Evolutionary conservation across 2,113 vertebrate species (phyloP).

Genomic region (Gyps fulvus): DNA sequence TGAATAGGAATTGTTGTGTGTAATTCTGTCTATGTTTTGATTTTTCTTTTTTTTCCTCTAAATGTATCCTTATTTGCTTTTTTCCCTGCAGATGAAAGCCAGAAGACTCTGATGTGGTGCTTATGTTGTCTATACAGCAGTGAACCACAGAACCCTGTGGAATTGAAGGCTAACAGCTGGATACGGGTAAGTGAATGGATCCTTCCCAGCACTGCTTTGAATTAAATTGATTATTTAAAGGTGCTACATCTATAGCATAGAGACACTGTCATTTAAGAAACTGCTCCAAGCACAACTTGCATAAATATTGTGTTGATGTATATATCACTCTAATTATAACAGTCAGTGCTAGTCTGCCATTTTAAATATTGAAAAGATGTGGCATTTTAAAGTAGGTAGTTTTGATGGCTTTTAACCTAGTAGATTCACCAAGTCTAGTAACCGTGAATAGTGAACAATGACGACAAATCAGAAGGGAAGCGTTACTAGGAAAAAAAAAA

Average conservation of each 20-base stretch:
- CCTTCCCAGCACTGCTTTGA: slow-evolving; percentile 24
- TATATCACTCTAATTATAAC: background rate
- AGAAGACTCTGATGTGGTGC: slow-evolving; percentile 82
- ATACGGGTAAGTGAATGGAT: slow-evolving; percentile 77
- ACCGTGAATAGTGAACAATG: background rate
- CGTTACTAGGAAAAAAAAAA: background rate
- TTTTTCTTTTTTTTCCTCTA: background rate
- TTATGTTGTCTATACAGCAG: slow-evolving; percentile 86
- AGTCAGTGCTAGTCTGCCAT: background rate
- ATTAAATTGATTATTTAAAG: slow-evolving; percentile 56
- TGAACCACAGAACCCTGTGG: slow-evolving; percentile 79
- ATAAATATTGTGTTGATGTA: background rate
- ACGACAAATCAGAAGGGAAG: background rate
- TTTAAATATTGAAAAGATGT: slow-evolving; percentile 5
- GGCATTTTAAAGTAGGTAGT: background rate
- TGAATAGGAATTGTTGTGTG: background rate
- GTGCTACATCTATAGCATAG: background rate
- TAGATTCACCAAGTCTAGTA: background rate
- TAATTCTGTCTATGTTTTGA: background rate
- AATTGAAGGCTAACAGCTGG: slow-evolving; percentile 88
- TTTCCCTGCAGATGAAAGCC: slow-evolving; percentile 77
- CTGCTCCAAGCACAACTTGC: background rate
- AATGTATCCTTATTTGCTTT: slow-evolving; percentile 40
- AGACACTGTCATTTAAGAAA: slow-evolving; percentile 18
- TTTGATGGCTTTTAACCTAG: background rate